phyloP scores from a whole-genome alignment of 1,140 invertebrate species.

The Latrodectus geometricus region DNA sequence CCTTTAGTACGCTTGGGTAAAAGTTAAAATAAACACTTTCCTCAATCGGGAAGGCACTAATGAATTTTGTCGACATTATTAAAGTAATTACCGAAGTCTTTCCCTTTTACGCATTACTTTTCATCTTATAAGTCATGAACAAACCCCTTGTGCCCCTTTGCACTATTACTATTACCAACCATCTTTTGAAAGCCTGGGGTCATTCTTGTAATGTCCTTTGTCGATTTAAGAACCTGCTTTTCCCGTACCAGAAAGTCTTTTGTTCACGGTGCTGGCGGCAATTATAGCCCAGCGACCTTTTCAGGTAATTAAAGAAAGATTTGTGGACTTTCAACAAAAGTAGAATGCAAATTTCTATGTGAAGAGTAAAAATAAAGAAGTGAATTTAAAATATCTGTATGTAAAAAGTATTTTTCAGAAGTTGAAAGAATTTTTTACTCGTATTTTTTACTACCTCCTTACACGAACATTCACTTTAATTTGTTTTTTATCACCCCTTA shows the following conservation, averaged over 20 bases:
- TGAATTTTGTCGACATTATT: background rate
- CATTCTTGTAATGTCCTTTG: slow-evolving; percentile 4
- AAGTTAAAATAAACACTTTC: background rate
- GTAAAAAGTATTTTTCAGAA: slow-evolving; percentile 21
- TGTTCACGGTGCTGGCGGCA: slow-evolving; percentile 26
- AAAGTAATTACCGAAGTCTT: background rate
- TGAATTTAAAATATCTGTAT: slow-evolving; percentile 32
- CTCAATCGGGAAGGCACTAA: background rate
- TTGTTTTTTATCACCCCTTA: background rate
- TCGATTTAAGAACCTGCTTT: slow-evolving; percentile 11
- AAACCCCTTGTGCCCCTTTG: background rate
- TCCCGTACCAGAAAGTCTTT: slow-evolving; percentile 15
- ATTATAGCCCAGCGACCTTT: slow-evolving; percentile 26
- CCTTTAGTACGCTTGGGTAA: background rate
- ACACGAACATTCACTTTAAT: slow-evolving; percentile 34
- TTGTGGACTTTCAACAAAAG: slow-evolving; percentile 50
- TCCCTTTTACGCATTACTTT: slow-evolving; percentile 9
- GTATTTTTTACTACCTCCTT: background rate
- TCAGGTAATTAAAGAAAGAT: slow-evolving; percentile 44
- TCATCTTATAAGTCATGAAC: background rate
- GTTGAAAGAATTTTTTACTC: slow-evolving; percentile 18
- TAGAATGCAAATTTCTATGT: slow-evolving; percentile 23
- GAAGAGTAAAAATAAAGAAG: slow-evolving; percentile 19
- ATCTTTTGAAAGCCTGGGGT: background rate
- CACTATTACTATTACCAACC: background rate